Evolutionary conservation across 2,888 invertebrate genomes (phyloP).

Genomic region (Troglohyphantes excavatus): DNA sequence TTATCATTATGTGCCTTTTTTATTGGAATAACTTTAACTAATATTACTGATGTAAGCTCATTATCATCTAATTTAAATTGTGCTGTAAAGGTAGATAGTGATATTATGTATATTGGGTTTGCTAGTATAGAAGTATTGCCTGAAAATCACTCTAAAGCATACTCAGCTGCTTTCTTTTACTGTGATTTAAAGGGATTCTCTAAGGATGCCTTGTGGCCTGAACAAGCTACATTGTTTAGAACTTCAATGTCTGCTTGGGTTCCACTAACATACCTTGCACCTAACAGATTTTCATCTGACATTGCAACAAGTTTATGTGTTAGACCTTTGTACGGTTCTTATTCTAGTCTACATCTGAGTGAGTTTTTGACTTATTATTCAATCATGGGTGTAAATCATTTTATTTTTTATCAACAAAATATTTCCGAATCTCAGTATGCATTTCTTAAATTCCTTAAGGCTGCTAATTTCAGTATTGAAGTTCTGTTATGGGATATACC

Average conservation of each 20-base stretch:
- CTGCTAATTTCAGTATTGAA: conserved; percentile 44
- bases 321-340: conserved; percentile 62
- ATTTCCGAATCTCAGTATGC: conserved; percentile 9
- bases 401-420: conserved; percentile 64
- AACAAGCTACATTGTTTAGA: conserved; percentile 35
- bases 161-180: conserved; percentile 55
- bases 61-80: conserved; percentile 35
- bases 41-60: not conserved
- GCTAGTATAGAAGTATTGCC: conserved; percentile 40
- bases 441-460: conserved; percentile 49
- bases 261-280: not conserved
- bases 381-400: conserved; percentile 69
- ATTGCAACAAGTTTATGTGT: conserved; percentile 54
- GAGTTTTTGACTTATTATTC: conserved; percentile 72
- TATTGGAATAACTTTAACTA: conserved; percentile 48
- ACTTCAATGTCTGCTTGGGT: conserved; percentile 42
- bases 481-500: conserved; percentile 60
- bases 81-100: conserved; percentile 27
- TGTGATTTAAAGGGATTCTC: conserved; percentile 27
- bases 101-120: not conserved
- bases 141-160: conserved; percentile 63
- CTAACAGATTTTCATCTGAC: not conserved
- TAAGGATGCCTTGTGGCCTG: not conserved
- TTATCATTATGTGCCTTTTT: conserved; percentile 47
- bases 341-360: conserved; percentile 18